Evolutionary conservation across 1,140 invertebrate species (phyloP).

Genomic region (Hylaeus anthracinus): DNA sequence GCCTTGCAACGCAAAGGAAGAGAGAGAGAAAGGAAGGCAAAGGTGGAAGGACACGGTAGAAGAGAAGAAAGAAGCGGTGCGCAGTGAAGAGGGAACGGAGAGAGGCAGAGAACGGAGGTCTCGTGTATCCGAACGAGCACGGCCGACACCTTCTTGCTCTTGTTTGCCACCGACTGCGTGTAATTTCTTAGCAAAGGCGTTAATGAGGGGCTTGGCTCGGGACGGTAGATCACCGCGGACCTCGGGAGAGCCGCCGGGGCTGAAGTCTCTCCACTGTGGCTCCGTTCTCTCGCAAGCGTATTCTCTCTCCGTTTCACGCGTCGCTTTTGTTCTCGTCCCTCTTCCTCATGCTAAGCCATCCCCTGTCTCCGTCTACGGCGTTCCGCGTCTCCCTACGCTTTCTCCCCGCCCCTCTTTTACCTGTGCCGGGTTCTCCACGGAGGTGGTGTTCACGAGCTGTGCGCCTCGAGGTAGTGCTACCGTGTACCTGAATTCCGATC

Average conservation of each 20-base stretch:
- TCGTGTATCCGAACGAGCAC: conserved; percentile 69
- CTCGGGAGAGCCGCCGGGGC: conserved; percentile 64
- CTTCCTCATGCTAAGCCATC: conserved; percentile 49
- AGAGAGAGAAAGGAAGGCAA: not conserved
- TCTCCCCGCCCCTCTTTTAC: conserved; percentile 31
- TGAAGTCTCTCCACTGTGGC: conserved; percentile 49
- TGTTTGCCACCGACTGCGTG: conserved; percentile 80
- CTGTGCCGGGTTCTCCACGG: conserved; percentile 39
- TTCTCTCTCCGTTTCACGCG: conserved; percentile 27
- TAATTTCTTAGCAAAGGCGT: conserved; percentile 81
- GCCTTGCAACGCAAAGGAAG: conserved; percentile 45
- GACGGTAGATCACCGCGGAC: conserved; percentile 78
- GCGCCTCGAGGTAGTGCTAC: conserved; percentile 78
- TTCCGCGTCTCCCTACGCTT: conserved; percentile 24
- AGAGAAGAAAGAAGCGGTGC: conserved; percentile 21
- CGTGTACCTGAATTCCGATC: conserved; percentile 81
- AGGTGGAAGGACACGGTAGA: conserved; percentile 24
- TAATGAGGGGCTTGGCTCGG: conserved; percentile 79
- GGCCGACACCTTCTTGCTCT: conserved; percentile 79
- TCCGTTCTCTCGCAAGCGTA: conserved; percentile 66
- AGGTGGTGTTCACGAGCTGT: conserved; percentile 76
- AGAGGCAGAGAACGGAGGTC: conserved; percentile 39
- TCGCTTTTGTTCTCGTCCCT: conserved; percentile 46
- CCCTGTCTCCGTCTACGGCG: conserved; percentile 15
- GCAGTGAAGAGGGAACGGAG: conserved; percentile 15